Evolutionary conservation across 1,140 invertebrate species (phyloP).

Genomic region (Achatina immaculata): DNA sequence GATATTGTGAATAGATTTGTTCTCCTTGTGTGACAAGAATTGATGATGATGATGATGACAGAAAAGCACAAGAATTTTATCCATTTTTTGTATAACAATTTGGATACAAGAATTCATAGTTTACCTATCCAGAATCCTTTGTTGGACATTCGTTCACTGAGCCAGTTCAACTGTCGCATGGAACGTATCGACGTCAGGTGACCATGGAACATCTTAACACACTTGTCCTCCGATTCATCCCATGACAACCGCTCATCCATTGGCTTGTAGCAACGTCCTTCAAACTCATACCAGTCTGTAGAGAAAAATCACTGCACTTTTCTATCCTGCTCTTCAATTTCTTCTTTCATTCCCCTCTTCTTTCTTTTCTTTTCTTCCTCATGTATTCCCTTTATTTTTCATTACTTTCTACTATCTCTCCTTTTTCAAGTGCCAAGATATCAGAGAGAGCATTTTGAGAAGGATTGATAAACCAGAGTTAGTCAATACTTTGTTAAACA

Average conservation of each 20-base stretch:
- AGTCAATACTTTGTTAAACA: too few relatives aligned
- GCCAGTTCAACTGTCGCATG: constrained; percentile 54
- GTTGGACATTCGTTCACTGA: constrained; percentile 51
- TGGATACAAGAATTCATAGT: too few relatives aligned
- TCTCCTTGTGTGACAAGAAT: too few relatives aligned
- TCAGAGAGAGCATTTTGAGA: too few relatives aligned
- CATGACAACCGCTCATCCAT: constrained; percentile 59
- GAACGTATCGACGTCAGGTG: constrained; percentile 59
- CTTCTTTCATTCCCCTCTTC: too few relatives aligned
- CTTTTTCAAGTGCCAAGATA: neutral
- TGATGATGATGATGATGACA: too few relatives aligned
- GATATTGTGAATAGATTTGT: too few relatives aligned
- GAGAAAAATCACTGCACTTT: too few relatives aligned
- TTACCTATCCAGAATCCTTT: constrained; percentile 69
- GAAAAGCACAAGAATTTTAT: too few relatives aligned
- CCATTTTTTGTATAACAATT: too few relatives aligned
- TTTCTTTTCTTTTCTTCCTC: neutral
- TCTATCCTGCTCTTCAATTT: neutral
- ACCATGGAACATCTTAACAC: constrained; percentile 51
- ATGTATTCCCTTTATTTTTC: neutral
- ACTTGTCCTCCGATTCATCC: constrained; percentile 61
- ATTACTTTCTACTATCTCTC: neutral
- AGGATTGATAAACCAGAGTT: too few relatives aligned
- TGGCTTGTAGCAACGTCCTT: constrained; percentile 62
- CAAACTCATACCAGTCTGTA: constrained; percentile 61